These are phyloP conservation scores for Halcyon badia DNA, from an alignment of 2,797 vertebrate species.

Conservation along the genomic window DNA sequence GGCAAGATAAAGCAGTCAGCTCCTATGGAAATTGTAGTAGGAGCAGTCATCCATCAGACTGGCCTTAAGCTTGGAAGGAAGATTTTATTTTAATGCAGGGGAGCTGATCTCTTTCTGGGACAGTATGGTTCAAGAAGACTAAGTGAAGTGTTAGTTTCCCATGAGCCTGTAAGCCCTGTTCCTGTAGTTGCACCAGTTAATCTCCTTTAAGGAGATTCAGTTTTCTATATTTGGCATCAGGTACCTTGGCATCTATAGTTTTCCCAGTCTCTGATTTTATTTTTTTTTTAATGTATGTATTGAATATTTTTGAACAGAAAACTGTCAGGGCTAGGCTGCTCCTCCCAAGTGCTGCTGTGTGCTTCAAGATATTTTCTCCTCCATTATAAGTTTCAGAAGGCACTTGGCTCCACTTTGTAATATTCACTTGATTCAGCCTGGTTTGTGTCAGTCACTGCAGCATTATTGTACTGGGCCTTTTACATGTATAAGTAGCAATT, in stretches of 20 bases:
- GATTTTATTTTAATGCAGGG: background rate
- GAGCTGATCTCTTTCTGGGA: slow-evolving; percentile 1
- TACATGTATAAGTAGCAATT: background rate
- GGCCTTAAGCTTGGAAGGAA: background rate
- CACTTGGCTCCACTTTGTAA: background rate
- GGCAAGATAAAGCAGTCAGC: background rate
- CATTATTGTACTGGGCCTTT: background rate
- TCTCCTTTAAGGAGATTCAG: slow-evolving; percentile 42
- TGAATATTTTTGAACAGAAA: background rate
- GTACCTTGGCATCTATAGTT: background rate
- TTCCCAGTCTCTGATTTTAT: background rate
- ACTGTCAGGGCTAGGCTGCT: background rate
- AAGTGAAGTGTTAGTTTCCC: background rate
- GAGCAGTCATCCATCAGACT: background rate
- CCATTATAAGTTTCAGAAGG: background rate
- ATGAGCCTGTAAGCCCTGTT: background rate
- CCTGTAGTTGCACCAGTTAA: slow-evolving; percentile 15
- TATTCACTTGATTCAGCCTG: background rate
- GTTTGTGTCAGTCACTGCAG: background rate
- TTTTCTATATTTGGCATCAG: slow-evolving; percentile 45
- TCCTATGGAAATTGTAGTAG: background rate
- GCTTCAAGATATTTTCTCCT: background rate
- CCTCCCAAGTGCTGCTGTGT: background rate
- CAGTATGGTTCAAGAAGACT: background rate
- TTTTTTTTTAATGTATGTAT: background rate